phyloP scores from a whole-genome alignment of 1,140 invertebrate species.

The Papilio machaon region DNA sequence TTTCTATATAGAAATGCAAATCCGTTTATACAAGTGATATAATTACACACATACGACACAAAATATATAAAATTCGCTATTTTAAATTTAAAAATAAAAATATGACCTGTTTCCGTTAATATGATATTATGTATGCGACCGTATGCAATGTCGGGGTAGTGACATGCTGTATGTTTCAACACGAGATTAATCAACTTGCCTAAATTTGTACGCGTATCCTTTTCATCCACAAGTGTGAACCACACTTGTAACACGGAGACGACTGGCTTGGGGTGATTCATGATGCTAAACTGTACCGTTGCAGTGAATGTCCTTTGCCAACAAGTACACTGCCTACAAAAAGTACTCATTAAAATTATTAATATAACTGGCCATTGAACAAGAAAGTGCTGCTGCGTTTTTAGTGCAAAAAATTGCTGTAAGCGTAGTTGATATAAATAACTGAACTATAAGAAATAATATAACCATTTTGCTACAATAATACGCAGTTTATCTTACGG shows the following conservation, averaged over 20 bases:
- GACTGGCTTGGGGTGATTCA: neutral
- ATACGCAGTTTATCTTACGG: slow-evolving; percentile 2
- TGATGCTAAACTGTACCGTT: neutral
- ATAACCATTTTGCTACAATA: neutral
- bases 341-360: neutral
- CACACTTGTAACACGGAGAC: neutral
- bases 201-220: neutral
- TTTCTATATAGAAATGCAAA: no score
- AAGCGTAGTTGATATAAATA: neutral
- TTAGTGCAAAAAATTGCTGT: no score
- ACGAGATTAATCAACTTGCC: neutral
- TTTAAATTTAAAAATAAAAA: neutral
- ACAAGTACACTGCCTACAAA: neutral
- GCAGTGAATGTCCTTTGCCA: neutral
- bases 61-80: no score
- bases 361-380: neutral
- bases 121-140: neutral
- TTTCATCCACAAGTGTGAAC: neutral
- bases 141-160: neutral
- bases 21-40: no score
- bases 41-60: no score
- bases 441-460: neutral
- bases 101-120: no score
- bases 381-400: no score
- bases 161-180: neutral